Conservation (phyloP, 2,797 vertebrate genomes). For the Malurus splendens region DNA sequence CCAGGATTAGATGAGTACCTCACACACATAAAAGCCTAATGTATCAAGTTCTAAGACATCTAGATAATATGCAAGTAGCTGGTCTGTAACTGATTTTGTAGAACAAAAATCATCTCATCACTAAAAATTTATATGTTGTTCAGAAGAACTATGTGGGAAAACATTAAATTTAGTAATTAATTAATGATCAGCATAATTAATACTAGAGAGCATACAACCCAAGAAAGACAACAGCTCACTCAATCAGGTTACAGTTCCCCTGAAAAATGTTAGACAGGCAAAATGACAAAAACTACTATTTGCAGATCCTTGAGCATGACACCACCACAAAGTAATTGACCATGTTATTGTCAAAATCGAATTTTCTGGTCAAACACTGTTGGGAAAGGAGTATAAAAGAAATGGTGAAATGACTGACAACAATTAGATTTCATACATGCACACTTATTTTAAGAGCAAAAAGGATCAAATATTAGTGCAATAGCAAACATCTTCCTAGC, state of each 20-base stretch:
- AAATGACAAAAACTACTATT: background rate
- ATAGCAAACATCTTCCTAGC: background rate
- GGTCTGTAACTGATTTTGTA: background rate
- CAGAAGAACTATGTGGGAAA: background rate
- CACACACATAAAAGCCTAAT: background rate
- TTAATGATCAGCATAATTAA: background rate
- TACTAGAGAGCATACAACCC: background rate
- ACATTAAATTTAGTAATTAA: background rate
- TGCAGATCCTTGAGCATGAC: background rate
- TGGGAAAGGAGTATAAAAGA: background rate
- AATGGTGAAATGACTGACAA: background rate
- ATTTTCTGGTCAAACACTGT: background rate
- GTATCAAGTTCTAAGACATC: background rate
- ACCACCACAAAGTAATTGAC: background rate
- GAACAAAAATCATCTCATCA: background rate
- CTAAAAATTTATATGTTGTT: background rate
- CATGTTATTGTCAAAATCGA: background rate
- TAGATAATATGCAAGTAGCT: background rate
- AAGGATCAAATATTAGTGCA: background rate
- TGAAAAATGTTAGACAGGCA: background rate
- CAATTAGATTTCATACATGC: background rate
- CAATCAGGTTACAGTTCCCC: background rate
- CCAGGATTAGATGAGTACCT: background rate
- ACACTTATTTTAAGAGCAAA: background rate
- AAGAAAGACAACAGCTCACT: background rate